These are phyloP conservation scores for Rhagophthalmus giganteus DNA, from an alignment of 2,888 invertebrate genomes.

Conservation along the genomic window DNA sequence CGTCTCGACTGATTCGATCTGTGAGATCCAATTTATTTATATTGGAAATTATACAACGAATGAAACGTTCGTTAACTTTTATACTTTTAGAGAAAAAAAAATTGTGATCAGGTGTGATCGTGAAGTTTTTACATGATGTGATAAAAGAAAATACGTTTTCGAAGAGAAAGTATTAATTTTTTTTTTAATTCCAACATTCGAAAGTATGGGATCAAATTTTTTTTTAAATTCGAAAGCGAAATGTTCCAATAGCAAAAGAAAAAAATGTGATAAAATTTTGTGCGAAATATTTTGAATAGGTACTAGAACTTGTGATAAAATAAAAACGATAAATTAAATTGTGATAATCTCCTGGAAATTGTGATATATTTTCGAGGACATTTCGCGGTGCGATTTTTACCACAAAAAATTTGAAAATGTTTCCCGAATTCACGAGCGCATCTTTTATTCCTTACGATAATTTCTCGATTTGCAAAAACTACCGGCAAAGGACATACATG, in stretches of 20 bases:
- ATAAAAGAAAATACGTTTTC: too few relatives aligned
- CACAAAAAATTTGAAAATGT: neutral
- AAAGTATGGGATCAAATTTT: neutral
- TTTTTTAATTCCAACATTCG: neutral
- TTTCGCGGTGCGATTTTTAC: constrained; percentile 1
- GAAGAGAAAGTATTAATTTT: constrained; percentile 15
- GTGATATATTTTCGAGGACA: constrained; percentile 11
- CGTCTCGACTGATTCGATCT: constrained; percentile 28
- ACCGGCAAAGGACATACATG: constrained; percentile 9
- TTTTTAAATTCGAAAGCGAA: constrained; percentile 7
- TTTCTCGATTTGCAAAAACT: constrained; percentile 5
- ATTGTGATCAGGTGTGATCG: constrained; percentile 18
- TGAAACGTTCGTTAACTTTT: too few relatives aligned
- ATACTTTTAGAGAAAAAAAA: neutral
- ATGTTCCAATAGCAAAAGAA: constrained; percentile 23
- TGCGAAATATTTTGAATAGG: constrained; percentile 6
- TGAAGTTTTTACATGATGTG: constrained; percentile 9
- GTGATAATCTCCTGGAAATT: constrained; percentile 11
- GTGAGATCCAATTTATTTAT: constrained; percentile 21
- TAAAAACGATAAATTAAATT: constrained; percentile 8
- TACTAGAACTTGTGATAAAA: constrained; percentile 17
- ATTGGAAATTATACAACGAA: constrained; percentile 6
- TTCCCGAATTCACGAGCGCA: neutral
- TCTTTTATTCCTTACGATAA: constrained; percentile 1
- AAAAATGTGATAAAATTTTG: constrained; percentile 26